Base-by-base conservation (phyloP, 2,888 invertebrate genomes). In the Mythimna vitellina region DNA sequence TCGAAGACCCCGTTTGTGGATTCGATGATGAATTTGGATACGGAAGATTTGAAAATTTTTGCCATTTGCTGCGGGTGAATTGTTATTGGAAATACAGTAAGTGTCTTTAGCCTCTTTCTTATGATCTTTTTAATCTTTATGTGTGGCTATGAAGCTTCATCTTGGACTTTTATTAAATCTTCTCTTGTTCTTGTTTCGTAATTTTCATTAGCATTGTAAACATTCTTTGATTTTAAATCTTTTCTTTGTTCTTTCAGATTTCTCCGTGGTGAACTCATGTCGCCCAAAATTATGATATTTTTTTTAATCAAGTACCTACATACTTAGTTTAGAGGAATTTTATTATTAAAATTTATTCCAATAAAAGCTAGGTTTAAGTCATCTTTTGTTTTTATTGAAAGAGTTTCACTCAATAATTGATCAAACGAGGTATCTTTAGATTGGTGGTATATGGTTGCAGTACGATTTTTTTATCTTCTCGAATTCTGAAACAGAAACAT, bases 1-100 rank as follows among this genome's bases (percentile, higher is more conserved):
- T 84, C 3, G 73, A 76, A 9, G 78, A 84, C 3, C 86, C 91
- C 5, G 81, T 92, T 10, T 94, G 94, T 84, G 94, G 93, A 0
- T 93, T 89, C 57, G 94, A 95, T 76, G 92, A 93, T 38, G 89
- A 82, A 0, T 93, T 91, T 65, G 94, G 94, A 8, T 92, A 90
- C 61, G 93, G 91, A 2, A 92, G 87, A 79, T 94, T 95, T 75
- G 91, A 93, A 53, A 92, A 94, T 51, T 67, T 93, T 12, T 95
- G 94, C 66, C 94, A 95, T 70, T 90, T 95, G 92, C 70, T 94
- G 12, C 89, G 91, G 71, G 92, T 93, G 2, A 94, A 95, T 75
- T 95, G 95, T 74, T 93, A 92, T 83, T 94, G 92, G 92, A 92
- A 92, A 73, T 92, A 92, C 63, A 92, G 93, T 94, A 86, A 91